These are phyloP conservation scores for Ennomos erosarius DNA, from an alignment of 2,888 invertebrate genomes.

Conservation along the genomic window DNA sequence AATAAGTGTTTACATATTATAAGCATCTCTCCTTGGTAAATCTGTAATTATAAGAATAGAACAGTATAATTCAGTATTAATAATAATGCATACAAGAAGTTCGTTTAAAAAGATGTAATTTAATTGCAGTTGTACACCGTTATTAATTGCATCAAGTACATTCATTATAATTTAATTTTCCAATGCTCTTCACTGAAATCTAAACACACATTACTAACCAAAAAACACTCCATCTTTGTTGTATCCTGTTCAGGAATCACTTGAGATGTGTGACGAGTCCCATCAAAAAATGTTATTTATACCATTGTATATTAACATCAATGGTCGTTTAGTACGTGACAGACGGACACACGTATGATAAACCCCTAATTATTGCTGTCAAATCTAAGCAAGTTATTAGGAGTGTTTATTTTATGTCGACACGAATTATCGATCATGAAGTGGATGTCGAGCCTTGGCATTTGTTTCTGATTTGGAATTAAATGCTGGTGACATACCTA, in stretches of 20 bases:
- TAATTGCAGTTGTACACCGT: not conserved
- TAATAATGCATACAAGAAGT: too few species aligned
- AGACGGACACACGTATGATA: slow-evolving; percentile 71
- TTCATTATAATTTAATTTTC: slow-evolving; percentile 7
- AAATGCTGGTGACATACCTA: slow-evolving; percentile 19
- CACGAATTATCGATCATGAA: slow-evolving; percentile 29
- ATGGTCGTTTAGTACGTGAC: slow-evolving; percentile 68
- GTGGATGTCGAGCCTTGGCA: slow-evolving; percentile 34
- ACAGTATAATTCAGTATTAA: too few species aligned
- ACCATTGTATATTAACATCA: slow-evolving; percentile 62
- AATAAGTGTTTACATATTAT: not conserved
- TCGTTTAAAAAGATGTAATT: too few species aligned
- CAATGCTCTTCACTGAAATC: slow-evolving; percentile 16
- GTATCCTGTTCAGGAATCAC: slow-evolving; percentile 55
- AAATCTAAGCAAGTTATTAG: slow-evolving; percentile 61
- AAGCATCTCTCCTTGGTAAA: too few species aligned
- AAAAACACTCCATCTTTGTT: slow-evolving; percentile 61
- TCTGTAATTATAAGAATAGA: too few species aligned
- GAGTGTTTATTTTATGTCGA: slow-evolving; percentile 62
- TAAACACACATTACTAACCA: slow-evolving; percentile 55
- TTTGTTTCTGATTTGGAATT: slow-evolving; percentile 26
- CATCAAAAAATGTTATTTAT: slow-evolving; percentile 70
- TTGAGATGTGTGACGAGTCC: slow-evolving; percentile 63
- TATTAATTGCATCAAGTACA: not conserved
- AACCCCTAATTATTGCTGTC: slow-evolving; percentile 74